Evolutionary conservation across 2,888 invertebrate species (phyloP).

Genomic region (Artemia sinica): DNA sequence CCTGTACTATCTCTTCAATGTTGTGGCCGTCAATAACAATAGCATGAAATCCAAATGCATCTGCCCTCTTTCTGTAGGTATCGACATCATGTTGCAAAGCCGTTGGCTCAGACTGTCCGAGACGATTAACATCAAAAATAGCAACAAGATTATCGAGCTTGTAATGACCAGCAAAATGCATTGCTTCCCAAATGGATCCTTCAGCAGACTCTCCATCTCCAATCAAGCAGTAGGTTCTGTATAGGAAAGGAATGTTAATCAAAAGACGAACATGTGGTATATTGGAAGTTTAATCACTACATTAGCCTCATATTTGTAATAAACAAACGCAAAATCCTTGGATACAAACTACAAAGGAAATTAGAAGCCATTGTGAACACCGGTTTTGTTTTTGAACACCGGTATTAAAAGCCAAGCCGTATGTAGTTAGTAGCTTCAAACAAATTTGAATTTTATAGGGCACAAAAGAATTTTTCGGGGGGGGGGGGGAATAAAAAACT

Average conservation of each 20-base stretch:
- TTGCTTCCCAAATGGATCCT: conserved; percentile 93
- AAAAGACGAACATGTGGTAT: neutral
- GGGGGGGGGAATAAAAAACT: too few relatives aligned
- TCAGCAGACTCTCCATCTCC: conserved; percentile 98
- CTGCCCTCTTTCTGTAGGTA: conserved; percentile 62
- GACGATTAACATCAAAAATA: conserved; percentile 87
- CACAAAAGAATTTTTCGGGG: too few relatives aligned
- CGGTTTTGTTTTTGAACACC: too few relatives aligned
- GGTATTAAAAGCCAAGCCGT: too few relatives aligned
- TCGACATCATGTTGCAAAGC: conserved; percentile 79
- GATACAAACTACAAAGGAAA: too few relatives aligned
- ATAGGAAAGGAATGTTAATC: conserved; percentile 27
- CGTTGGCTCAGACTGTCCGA: conserved; percentile 93
- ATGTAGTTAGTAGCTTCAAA: too few relatives aligned
- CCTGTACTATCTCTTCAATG: conserved; percentile 68
- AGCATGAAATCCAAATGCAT: conserved; percentile 77
- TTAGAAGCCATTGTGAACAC: too few relatives aligned
- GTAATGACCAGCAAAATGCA: conserved; percentile 85
- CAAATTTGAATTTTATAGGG: too few relatives aligned
- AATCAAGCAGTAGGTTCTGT: conserved; percentile 79
- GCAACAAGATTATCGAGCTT: conserved; percentile 90
- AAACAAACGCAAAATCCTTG: too few relatives aligned
- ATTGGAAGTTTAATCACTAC: too few relatives aligned
- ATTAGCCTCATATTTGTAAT: too few relatives aligned
- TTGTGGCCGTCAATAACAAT: conserved; percentile 92